phyloP scores from a whole-genome alignment of 2,888 invertebrate genomes.

The Rhamphomyia laevipes region DNA sequence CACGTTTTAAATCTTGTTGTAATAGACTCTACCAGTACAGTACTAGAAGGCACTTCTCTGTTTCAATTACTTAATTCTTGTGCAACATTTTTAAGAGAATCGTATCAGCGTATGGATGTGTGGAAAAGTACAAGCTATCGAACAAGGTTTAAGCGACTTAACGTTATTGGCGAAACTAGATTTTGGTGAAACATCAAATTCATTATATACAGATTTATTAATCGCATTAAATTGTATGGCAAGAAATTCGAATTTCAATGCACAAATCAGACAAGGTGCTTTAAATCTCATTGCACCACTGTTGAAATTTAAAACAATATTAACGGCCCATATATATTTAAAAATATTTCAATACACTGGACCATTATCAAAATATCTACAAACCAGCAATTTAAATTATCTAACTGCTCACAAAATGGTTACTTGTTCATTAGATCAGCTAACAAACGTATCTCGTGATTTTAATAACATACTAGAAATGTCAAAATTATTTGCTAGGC shows the following conservation, averaged over 20 bases:
- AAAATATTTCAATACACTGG: neutral
- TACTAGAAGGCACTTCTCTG: neutral
- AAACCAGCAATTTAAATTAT: neutral
- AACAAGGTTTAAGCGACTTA: neutral
- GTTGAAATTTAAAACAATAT: neutral
- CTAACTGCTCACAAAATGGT: neutral
- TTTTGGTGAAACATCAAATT: neutral
- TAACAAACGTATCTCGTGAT: conserved; percentile 1
- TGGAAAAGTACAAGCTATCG: neutral
- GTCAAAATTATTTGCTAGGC: neutral
- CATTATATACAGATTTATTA: neutral
- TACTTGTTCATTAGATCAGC: neutral
- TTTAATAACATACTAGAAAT: neutral
- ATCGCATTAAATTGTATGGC: neutral
- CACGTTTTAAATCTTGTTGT: neutral
- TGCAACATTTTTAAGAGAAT: neutral
- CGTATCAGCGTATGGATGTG: neutral
- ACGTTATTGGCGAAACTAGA: neutral
- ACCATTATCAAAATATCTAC: neutral
- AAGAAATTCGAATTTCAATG: neutral
- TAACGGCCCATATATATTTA: neutral
- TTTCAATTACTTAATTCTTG: neutral
- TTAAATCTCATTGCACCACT: neutral
- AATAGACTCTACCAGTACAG: neutral
- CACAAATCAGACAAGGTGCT: neutral